Conservation (phyloP, 2,797 vertebrate species). For the Mareca strepera region DNA sequence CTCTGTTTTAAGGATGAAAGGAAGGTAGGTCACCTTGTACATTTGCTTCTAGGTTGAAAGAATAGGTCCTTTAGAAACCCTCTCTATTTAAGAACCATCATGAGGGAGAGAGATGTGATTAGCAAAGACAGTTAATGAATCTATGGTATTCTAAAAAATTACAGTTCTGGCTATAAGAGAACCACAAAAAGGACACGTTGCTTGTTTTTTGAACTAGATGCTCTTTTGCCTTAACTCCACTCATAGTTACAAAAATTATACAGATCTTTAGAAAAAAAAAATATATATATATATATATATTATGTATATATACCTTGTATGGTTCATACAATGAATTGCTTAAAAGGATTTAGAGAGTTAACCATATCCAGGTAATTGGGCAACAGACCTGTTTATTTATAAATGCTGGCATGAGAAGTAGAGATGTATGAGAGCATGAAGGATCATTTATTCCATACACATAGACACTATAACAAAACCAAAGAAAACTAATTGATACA, state of each 20-base stretch:
- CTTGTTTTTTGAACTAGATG: not conserved
- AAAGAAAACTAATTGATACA: not conserved
- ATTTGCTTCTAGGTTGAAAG: not conserved
- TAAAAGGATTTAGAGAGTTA: not conserved
- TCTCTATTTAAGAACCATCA: not conserved
- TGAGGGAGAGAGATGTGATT: not conserved
- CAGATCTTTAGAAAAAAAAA: not conserved
- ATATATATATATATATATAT: not conserved
- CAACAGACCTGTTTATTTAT: not conserved
- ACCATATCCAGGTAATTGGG: not conserved
- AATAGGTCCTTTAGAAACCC: not conserved
- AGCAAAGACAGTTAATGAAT: not conserved
- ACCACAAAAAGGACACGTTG: rapidly evolving
- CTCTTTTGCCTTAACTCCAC: not conserved
- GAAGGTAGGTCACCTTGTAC: not conserved
- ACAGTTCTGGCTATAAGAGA: not conserved
- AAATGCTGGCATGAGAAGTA: not conserved
- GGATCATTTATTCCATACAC: not conserved
- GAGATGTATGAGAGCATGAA: not conserved
- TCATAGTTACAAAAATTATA: not conserved
- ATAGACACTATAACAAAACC: not conserved
- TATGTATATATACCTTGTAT: not conserved
- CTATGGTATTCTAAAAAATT: not conserved
- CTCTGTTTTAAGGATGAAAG: not conserved
- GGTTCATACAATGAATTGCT: not conserved